Conservation (phyloP, 2,888 invertebrate genomes). For the Margaritifera margaritifera region DNA sequence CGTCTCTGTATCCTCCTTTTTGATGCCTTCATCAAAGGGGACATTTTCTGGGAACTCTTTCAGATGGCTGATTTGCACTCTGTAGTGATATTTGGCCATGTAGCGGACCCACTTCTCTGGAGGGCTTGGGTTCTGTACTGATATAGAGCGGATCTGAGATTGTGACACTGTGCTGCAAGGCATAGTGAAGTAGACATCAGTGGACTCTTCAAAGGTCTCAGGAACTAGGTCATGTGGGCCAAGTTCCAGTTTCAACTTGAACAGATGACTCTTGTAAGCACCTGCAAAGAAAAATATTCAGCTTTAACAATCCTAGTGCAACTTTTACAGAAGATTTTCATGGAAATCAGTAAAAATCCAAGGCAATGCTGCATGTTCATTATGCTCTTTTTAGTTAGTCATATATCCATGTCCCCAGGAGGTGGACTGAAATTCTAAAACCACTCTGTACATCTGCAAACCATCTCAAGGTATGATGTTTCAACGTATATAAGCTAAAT, state of each 20-base stretch:
- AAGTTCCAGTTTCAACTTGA: slow-evolving; percentile 94
- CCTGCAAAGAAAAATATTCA: slow-evolving; percentile 77
- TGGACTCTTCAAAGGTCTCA: slow-evolving; percentile 89
- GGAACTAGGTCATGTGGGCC: slow-evolving; percentile 98
- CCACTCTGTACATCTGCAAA: too few species aligned
- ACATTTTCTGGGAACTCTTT: slow-evolving; percentile 41
- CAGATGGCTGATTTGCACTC: slow-evolving; percentile 66
- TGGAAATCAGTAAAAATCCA: not conserved
- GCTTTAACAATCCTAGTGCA: not conserved
- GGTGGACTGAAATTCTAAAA: too few species aligned
- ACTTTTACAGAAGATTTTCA: not conserved
- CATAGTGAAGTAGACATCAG: slow-evolving; percentile 98
- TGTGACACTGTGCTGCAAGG: slow-evolving; percentile 88
- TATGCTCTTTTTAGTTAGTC: not conserved
- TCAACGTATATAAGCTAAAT: too few species aligned
- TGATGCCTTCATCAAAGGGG: slow-evolving; percentile 25
- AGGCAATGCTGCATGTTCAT: not conserved
- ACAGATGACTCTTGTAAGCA: slow-evolving; percentile 97
- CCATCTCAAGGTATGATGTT: too few species aligned
- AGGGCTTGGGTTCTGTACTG: slow-evolving; percentile 79
- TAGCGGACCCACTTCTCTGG: slow-evolving; percentile 99
- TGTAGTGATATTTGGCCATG: slow-evolving; percentile 87
- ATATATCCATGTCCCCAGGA: not conserved
- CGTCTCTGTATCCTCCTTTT: slow-evolving; percentile 24
- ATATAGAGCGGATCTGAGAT: slow-evolving; percentile 92